Evolutionary conservation across 2,113 vertebrate species (phyloP), one percentile per base, ranked within the genome.

Genomic region (Chroicocephalus ridibundus): DNA sequence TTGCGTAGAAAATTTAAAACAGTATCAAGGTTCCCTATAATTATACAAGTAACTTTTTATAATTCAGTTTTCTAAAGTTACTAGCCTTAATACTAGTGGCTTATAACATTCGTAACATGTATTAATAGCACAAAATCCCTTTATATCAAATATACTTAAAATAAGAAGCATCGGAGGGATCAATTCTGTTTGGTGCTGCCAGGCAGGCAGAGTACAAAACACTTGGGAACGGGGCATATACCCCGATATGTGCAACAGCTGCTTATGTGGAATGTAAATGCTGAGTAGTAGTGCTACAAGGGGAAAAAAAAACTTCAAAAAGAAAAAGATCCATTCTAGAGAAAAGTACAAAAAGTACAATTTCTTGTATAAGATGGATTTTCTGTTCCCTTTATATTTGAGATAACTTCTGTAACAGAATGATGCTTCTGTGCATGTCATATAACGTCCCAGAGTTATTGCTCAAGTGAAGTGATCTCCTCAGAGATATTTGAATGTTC

Each of bases 401-500:
- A 57, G 42, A 55, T 49, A 69, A 66, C n/a, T 65, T 66, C 64
- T 75, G 25, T 77, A 71, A 51, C 14, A 93, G 71, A 87, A 90
- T 79, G 77, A 85, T 87, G 65, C 77, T 94, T 90, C 61, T 9
- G 15, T 74, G 19, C 72, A 75, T 27, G 57, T 91, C 70, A 66
- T n/a, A 46, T 66, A 82, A 91, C 15, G 20, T 29, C 88, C 17
- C 29, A 72, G 83, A 93, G 58, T 70, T 92, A 90, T 49, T 79
- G 44, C 26, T 95, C 70, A 83, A 42, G 36, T 34, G 64, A 54
- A 96, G 64, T 14, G 29, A 82, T 95, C 84, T 96, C 97, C 90
- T 97, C 86, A 57, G 91, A 96, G 93, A 94, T 82, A 96, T 82
- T 38, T 27, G 5, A 82, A 91, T 64, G 64, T 82, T 84, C 86